Evolutionary conservation across 2,888 invertebrate genomes (phyloP).

Genomic region (Trichacis sp.): DNA sequence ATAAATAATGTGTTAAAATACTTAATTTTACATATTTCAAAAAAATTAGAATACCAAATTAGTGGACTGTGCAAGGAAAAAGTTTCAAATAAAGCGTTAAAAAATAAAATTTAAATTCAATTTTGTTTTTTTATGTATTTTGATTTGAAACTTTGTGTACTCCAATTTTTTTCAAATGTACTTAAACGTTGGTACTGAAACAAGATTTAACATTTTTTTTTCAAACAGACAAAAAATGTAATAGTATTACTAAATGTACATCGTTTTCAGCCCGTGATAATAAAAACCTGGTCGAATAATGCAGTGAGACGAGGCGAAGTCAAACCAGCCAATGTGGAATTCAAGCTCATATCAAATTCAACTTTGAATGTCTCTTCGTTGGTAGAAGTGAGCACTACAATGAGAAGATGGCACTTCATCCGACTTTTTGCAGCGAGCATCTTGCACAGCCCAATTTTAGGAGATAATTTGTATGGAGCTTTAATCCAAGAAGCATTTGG

Average conservation of each 20-base stretch:
- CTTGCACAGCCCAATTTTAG: slow-evolving; percentile 64
- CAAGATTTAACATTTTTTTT: slow-evolving; percentile 91
- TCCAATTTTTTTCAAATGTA: too few species aligned
- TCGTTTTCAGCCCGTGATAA: slow-evolving; percentile 50
- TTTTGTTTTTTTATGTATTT: too few species aligned
- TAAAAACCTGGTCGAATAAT: slow-evolving; percentile 42
- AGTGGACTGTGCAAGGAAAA: too few species aligned
- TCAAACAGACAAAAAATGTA: slow-evolving; percentile 85
- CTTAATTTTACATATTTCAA: too few species aligned
- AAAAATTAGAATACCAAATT: too few species aligned
- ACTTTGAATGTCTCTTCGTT: slow-evolving; percentile 53
- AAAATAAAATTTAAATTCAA: too few species aligned
- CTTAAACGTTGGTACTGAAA: too few species aligned
- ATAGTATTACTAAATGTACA: neutral
- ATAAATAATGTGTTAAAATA: too few species aligned
- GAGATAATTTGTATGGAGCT: slow-evolving; percentile 64
- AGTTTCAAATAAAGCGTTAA: too few species aligned
- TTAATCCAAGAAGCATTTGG: slow-evolving; percentile 60
- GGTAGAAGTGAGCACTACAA: slow-evolving; percentile 57
- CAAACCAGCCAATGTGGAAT: slow-evolving; percentile 50
- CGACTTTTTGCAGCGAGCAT: slow-evolving; percentile 62
- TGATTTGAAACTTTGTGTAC: too few species aligned
- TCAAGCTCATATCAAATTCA: slow-evolving; percentile 52
- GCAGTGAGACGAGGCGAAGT: slow-evolving; percentile 39
- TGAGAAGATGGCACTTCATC: slow-evolving; percentile 59